Base-by-base conservation (phyloP, 2,888 invertebrate species). In the Megalurothrips usitatus region DNA sequence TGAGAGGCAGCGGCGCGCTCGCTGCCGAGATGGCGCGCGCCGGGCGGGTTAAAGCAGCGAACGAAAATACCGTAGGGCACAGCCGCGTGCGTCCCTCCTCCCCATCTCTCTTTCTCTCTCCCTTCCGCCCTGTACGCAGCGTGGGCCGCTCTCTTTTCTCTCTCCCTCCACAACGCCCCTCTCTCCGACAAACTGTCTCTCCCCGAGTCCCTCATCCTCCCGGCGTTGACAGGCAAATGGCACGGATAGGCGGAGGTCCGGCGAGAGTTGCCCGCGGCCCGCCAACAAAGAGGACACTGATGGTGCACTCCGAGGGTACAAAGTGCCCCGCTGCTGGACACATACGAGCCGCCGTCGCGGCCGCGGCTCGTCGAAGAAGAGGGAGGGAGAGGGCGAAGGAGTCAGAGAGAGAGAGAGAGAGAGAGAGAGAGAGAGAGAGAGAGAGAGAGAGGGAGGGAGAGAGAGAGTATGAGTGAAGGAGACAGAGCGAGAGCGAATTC, bases 221-320 rank as follows among this genome's bases (percentile, higher is more conserved):
- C 58, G n/a, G n/a, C 58, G n/a, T n/a, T 58, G 58, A 58, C 58
- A 58, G 58, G 58, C 58, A 58, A 58, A 58, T 58, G 58, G 58
- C 58, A 58, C n/a, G 58, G 58, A 58, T 58, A n/a, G 58, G 58
- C 11, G 58, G 17, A 6, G 58, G 58, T 58, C 58, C 34, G 58
- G 58, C 58, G 34, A 43, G 34, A 43, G 34, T 43, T 2, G 34
- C 34, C 34, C 34, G 34, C 34, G 34, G 34, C 3, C 34, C 34
- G 34, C 34, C 2, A 43, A 43, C 34, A 58, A n/a, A 58, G 58
- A n/a, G 58, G 58, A 58, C 58, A 58, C 58, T 58, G 17, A 58
- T 58, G 19, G 58, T 58, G 58, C 58, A 58, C 58, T 58, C 58
- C 58, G 58, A 43, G 34, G 34, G 34, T 43, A 43, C 34, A 43